These are phyloP conservation scores for Tetraodon nigroviridis DNA, from an alignment of 2,113 vertebrate genomes.

Conservation along the genomic window DNA sequence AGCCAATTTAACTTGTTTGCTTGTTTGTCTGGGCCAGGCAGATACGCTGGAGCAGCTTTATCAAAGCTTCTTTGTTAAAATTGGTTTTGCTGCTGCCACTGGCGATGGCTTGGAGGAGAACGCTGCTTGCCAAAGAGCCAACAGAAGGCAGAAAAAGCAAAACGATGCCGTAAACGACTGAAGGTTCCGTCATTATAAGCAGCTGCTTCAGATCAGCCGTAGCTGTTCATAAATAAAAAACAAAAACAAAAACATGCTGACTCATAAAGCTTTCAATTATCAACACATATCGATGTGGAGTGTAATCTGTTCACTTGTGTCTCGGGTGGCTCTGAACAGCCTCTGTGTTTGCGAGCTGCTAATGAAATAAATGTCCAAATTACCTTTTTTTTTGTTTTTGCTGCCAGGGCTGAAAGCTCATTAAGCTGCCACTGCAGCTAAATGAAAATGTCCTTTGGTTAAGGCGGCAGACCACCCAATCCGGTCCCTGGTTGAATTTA, in stretches of 20 bases:
- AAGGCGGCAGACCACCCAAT: constrained; percentile 59
- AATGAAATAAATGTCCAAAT: constrained; percentile 22
- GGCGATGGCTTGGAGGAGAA: constrained; percentile 32
- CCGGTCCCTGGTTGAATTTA: constrained; percentile 44
- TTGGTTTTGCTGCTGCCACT: constrained; percentile 4
- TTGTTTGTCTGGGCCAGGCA: background rate
- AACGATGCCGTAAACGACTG: background rate
- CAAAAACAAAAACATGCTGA: constrained; percentile 18
- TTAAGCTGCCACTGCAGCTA: constrained; percentile 29
- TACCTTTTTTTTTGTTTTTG: constrained; percentile 24
- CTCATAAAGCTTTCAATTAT: constrained; percentile 26
- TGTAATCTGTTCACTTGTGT: constrained; percentile 17
- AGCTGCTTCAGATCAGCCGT: too few relatives aligned
- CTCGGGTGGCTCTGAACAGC: constrained; percentile 14
- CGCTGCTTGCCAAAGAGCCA: constrained; percentile 16
- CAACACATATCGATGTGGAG: background rate
- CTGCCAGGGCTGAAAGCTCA: constrained; percentile 31
- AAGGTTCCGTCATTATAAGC: background rate
- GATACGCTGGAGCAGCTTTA: constrained; percentile 2
- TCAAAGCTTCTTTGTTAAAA: constrained; percentile 19
- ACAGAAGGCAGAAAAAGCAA: constrained; percentile 5
- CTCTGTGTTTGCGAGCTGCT: constrained; percentile 13
- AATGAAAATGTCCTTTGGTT: constrained; percentile 37
- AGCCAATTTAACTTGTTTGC: constrained; percentile 2
- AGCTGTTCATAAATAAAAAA: constrained; percentile 18